A percentile compares a stretch with the other conserved stretches of the same genome.
These are phyloP conservation scores for Maconellicoccus hirsutus DNA, from an alignment of 1,140 invertebrate genomes.

Conservation along the genomic window DNA sequence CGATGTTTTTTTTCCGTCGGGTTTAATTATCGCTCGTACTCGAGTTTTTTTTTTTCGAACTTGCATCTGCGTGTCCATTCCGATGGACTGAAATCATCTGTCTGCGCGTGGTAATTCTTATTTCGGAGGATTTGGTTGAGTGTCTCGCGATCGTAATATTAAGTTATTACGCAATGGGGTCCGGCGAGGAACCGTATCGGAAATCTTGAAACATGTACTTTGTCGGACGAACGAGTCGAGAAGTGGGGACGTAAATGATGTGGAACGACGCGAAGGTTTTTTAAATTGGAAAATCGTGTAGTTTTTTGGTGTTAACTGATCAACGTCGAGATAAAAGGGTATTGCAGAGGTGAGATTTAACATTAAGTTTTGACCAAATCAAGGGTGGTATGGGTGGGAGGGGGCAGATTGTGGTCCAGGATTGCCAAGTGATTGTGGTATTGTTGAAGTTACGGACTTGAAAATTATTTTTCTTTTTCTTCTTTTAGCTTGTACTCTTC, in stretches of 20 bases:
- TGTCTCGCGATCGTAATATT: background rate
- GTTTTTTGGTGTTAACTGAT: background rate
- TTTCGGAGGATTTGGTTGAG: background rate
- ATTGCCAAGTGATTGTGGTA: too few relatives aligned
- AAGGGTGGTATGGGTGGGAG: too few relatives aligned
- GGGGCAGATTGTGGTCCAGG: too few relatives aligned
- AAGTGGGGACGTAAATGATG: background rate
- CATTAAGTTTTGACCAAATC: too few relatives aligned
- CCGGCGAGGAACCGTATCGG: too few relatives aligned
- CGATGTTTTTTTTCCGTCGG: background rate
- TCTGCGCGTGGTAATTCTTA: background rate
- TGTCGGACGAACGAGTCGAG: too few relatives aligned
- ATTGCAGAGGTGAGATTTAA: too few relatives aligned
- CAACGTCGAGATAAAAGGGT: background rate
- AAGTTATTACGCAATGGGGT: too few relatives aligned
- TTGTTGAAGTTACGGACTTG: too few relatives aligned
- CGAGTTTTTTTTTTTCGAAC: background rate
- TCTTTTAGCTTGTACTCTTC: too few relatives aligned
- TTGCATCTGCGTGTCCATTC: background rate
- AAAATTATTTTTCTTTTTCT: too few relatives aligned
- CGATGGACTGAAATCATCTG: background rate
- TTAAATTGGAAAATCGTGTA: conserved; percentile 5
- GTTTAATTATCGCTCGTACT: background rate
- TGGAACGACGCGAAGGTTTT: conserved; percentile 1
- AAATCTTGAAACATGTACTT: background rate